Evolutionary conservation across 2,797 vertebrate species (phyloP).

Genomic region (Jordanella pulchra): DNA sequence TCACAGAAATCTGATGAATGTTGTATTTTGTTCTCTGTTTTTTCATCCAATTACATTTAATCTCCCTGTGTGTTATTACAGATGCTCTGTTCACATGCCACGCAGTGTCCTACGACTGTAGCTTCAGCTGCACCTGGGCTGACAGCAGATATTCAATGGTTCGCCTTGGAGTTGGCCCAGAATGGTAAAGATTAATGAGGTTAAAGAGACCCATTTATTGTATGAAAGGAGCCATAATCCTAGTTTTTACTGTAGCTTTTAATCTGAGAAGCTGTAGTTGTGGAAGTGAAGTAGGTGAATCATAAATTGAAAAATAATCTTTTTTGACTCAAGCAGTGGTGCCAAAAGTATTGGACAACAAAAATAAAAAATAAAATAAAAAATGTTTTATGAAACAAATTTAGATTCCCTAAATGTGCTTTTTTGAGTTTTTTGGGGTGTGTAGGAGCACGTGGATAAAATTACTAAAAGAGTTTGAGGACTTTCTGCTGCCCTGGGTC

Average conservation of each 20-base stretch:
- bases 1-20: background rate
- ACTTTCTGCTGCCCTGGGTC: background rate
- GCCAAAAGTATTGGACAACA: background rate
- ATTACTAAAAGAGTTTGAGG: background rate
- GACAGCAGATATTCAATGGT: conserved; percentile 14
- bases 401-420: background rate
- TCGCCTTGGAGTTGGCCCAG: conserved; percentile 65
- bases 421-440: background rate
- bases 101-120: conserved; percentile 77
- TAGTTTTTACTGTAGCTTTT: background rate
- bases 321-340: no score
- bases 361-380: no score
- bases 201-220: background rate
- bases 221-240: background rate
- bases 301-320: no score
- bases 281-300: no score
- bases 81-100: conserved; percentile 59
- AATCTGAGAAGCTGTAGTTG: background rate
- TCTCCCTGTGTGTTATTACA: conserved; percentile 43
- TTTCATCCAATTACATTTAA: background rate
- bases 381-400: background rate
- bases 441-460: background rate
- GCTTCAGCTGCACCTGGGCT: conserved; percentile 66
- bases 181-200: conserved; percentile 61
- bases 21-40: background rate